Evolutionary conservation across 2,113 vertebrate genomes (phyloP), one percentile per base, ranked within the genome.

Genomic region (Saimiri boliviensis): DNA sequence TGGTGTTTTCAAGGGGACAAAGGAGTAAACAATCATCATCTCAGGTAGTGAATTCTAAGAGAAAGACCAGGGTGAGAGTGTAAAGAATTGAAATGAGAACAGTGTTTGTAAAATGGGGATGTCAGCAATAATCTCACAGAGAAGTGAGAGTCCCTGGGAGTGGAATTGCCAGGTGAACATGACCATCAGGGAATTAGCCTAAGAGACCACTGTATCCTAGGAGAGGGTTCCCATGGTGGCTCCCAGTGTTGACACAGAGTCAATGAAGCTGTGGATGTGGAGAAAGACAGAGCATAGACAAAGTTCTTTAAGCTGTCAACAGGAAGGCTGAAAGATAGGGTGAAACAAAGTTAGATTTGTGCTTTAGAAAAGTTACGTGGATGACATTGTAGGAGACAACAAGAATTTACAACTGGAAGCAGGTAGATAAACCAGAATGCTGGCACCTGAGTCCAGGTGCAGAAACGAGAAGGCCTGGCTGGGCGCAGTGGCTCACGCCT

Each of bases 161-260:
- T 52, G 79, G 37, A 45, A n/a, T 45, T 40, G 25, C 17, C 27
- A 10, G 7, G 8, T 35, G 3, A 68, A 45, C 7, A 0, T 37
- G 56, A 7, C 58, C 23, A 3, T 14, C 30, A 35, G 58, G 42
- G 30, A 82, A 5, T 35, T 10, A 21, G 25, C 60, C 16, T 47
- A 23, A 71, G 12, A 27, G 58, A 20, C 3, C 8, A 0, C 2
- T 21, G 5, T 40, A 0, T 66, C 11, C 66, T 23, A 4, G 71
- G 20, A 74, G 47, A 40, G 68, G 8, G 14, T 0, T 60, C 8
- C 30, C 42, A 40, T 5, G 12, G 30, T 27, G 20, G 13, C 45
- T 66, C 5, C 37, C 8, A 35, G 66, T 52, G 27, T 86, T 0
- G 8, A 21, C 5, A 9, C 0, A 13, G 2, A 21, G 45, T 8